Evolutionary conservation across 2,888 invertebrate species (phyloP), one percentile per base, ranked within the genome.

Genomic region (Leucophora obtusa): DNA sequence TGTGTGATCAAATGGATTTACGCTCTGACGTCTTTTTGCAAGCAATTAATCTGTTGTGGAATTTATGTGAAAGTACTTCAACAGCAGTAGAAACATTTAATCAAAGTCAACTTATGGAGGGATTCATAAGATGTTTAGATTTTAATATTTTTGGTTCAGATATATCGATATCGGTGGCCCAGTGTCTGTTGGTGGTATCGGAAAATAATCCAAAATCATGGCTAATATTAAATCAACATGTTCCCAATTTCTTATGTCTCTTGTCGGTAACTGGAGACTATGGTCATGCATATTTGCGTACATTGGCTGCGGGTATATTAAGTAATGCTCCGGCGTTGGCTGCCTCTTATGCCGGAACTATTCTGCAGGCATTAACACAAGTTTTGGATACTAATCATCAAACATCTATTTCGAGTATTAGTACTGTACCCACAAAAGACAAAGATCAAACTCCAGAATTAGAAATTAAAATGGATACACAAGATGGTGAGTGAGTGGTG

Each of bases 171-270:
- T 91, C 92, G 18, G 91, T 92, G 78, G 92, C 93, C 51, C 94
- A 95, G 85, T 95, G 94, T 85, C 88, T 95, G 8, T 91, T 94
- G 85, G 94, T 94, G 6, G 92, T 95, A 51, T 92, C 94, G 0
- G 95, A 95, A 89, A 94, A 95, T 82, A 95, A 95, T 88, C 89
- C 92, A 0, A 87, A 89, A 74, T 93, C 93, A 0, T 91, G 92
- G 87, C 89, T 89, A 38, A 91, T 92, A 83, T 89, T 94, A n/a
- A 84, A 85, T 51, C 91, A 92, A 83, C 86, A 89, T 18, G 91
- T 92, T 58, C 91, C 91, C 62, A 90, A 89, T 51, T 89, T 91
- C 38, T 86, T 92, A 15, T 91, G 87, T 15, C 84, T 93, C 11
- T 85, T 93, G 17, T 86, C 86, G 33, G 82, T 91, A 90, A 72